A percentile compares a stretch with the other conserved stretches of the same genome.
Evolutionary conservation across 2,888 invertebrate species (phyloP).

Genomic region (Tetragonula carbonaria): DNA sequence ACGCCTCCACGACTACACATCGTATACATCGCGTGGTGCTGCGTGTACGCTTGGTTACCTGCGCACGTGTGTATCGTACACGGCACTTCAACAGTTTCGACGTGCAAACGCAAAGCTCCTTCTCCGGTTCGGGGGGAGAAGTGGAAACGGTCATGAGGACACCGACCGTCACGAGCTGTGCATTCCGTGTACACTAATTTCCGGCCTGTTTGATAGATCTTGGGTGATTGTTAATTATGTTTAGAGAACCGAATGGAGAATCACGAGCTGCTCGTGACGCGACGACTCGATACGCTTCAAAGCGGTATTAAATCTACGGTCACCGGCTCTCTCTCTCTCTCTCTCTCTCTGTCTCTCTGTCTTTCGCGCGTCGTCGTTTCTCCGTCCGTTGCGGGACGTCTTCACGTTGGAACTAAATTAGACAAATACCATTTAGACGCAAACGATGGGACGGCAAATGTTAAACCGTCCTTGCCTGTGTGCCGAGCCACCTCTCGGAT

Average conservation of each 20-base stretch:
- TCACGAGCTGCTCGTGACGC: conserved; percentile 42
- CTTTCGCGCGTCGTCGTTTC: neutral
- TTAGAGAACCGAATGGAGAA: conserved; percentile 74
- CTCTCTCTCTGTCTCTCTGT: neutral
- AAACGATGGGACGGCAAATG: conserved; percentile 69
- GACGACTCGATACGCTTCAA: conserved; percentile 68
- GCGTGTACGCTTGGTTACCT: conserved; percentile 51
- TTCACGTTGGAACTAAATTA: conserved; percentile 66
- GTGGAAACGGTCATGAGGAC: conserved; percentile 17
- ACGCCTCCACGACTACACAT: conserved; percentile 23
- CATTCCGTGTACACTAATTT: conserved; percentile 79
- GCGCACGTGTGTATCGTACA: conserved; percentile 21
- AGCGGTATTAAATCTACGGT: conserved; percentile 77
- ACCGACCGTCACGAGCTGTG: conserved; percentile 48
- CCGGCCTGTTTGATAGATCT: conserved; percentile 81
- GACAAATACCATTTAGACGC: conserved; percentile 75
- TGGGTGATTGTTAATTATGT: conserved; percentile 83
- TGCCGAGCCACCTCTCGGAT: conserved; percentile 49
- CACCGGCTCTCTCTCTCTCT: conserved; percentile 41
- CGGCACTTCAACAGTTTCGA: conserved; percentile 17
- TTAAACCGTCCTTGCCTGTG: conserved; percentile 62
- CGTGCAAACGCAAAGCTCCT: conserved; percentile 57
- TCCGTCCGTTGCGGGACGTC: neutral
- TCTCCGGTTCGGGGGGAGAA: conserved; percentile 23
- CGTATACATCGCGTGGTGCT: conserved; percentile 5